phyloP scores from a whole-genome alignment of 1,140 invertebrate species.

The Drosophila burlai region DNA sequence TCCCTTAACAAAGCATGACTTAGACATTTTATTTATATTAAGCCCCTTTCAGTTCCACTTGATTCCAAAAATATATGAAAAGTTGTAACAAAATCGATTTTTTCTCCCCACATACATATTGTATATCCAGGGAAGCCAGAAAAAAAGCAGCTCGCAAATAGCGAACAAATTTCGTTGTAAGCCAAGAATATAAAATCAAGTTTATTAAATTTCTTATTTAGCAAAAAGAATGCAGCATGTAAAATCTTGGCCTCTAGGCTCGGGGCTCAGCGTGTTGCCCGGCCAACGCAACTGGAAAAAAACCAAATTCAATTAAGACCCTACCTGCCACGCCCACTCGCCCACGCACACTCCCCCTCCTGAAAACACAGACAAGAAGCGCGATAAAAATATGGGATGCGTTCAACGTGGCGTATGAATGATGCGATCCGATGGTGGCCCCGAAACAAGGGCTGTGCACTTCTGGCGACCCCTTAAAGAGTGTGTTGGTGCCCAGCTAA shows the following conservation, averaged over 20 bases:
- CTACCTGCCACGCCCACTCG: conserved; percentile 45
- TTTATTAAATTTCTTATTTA: conserved; percentile 39
- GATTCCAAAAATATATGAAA: background rate
- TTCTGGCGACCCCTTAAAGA: conserved; percentile 17
- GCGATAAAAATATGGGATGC: conserved; percentile 29
- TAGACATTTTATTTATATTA: conserved; percentile 7
- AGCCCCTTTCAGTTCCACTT: conserved; percentile 13
- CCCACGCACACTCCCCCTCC: background rate
- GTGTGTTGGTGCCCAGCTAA: no score
- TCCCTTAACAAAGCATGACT: background rate
- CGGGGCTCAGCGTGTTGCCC: conserved; percentile 32
- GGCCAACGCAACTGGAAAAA: conserved; percentile 56
- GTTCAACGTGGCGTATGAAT: conserved; percentile 63
- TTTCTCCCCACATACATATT: no score
- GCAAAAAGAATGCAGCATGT: conserved; percentile 10
- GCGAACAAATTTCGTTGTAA: no score
- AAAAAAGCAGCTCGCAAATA: background rate
- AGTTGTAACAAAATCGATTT: background rate
- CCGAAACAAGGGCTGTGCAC: background rate
- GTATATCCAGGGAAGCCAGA: no score
- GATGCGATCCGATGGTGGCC: conserved; percentile 31
- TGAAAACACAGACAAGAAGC: conserved; percentile 7
- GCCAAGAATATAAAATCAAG: conserved; percentile 31
- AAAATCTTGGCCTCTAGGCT: background rate
- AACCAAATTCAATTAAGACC: conserved; percentile 70